A percentile compares a stretch with the other conserved stretches of the same genome.
phyloP scores from a whole-genome alignment of 2,797 vertebrate species.

The Hylomyscus alleni region DNA sequence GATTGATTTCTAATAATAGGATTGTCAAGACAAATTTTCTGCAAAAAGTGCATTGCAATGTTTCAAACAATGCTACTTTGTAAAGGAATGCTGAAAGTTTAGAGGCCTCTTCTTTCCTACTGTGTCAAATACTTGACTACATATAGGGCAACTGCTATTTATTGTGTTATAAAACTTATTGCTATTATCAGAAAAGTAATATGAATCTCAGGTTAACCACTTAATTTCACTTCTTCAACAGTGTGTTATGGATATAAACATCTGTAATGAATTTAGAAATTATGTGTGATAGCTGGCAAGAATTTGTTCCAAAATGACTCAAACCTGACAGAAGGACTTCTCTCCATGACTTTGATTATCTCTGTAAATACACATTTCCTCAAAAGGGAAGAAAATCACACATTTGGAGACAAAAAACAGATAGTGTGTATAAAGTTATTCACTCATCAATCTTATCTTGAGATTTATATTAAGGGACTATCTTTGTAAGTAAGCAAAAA shows the following conservation, averaged over 20 bases:
- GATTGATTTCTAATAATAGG: constrained; percentile 45
- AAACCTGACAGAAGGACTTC: constrained; percentile 63
- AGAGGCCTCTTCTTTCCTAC: background rate
- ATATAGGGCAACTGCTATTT: background rate
- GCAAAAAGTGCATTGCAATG: constrained; percentile 13
- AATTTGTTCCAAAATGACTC: constrained; percentile 73
- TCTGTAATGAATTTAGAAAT: constrained; percentile 75
- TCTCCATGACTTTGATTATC: constrained; percentile 64
- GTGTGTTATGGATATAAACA: constrained; percentile 57
- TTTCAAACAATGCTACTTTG: constrained; percentile 8
- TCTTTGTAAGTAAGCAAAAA: background rate
- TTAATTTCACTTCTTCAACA: constrained; percentile 63
- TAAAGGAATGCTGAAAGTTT: background rate
- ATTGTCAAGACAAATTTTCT: constrained; percentile 22
- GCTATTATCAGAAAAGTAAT: constrained; percentile 41
- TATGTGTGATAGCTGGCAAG: constrained; percentile 70
- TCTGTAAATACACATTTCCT: constrained; percentile 54
- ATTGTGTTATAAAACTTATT: constrained; percentile 49
- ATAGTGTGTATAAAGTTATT: background rate
- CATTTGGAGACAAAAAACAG: background rate
- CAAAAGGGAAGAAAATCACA: constrained; percentile 19
- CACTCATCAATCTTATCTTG: background rate
- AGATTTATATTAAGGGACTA: constrained; percentile 9
- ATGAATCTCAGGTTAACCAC: constrained; percentile 62
- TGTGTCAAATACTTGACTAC: background rate